phyloP scores from a whole-genome alignment of 2,888 invertebrate genomes.

The Rhagophthalmus giganteus region DNA sequence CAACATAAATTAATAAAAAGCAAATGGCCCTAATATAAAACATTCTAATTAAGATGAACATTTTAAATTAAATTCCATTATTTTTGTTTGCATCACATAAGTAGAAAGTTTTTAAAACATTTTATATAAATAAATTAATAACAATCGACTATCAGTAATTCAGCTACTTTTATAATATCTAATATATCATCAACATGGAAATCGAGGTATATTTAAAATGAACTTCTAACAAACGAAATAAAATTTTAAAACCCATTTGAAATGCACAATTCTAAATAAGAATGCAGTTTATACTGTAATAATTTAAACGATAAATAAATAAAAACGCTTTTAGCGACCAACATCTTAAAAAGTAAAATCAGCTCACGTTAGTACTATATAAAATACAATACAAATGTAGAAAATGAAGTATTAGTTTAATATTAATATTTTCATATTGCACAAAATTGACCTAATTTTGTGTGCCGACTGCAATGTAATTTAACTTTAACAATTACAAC shows the following conservation, averaged over 20 bases:
- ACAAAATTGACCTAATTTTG: constrained; percentile 1
- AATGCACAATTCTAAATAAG: neutral
- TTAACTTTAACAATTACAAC: constrained; percentile 49
- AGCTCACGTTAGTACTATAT: neutral
- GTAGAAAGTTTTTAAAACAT: too few relatives aligned
- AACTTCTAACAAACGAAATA: neutral
- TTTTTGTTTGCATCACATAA: too few relatives aligned
- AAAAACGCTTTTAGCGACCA: too few relatives aligned
- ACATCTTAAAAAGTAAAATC: neutral
- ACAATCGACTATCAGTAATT: neutral
- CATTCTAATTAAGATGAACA: too few relatives aligned
- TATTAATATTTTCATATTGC: too few relatives aligned
- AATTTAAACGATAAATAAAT: too few relatives aligned
- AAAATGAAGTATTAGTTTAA: neutral
- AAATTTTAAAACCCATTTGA: too few relatives aligned
- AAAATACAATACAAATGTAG: neutral
- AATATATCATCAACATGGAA: neutral
- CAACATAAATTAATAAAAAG: too few relatives aligned
- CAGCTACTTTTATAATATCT: neutral
- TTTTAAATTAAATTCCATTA: too few relatives aligned
- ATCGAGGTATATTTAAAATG: neutral
- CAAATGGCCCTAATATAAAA: too few relatives aligned
- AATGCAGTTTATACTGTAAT: too few relatives aligned
- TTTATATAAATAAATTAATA: neutral
- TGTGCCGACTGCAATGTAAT: constrained; percentile 6